Base-by-base conservation (phyloP, 2,113 vertebrate genomes). In the Engraulis encrasicolus region DNA sequence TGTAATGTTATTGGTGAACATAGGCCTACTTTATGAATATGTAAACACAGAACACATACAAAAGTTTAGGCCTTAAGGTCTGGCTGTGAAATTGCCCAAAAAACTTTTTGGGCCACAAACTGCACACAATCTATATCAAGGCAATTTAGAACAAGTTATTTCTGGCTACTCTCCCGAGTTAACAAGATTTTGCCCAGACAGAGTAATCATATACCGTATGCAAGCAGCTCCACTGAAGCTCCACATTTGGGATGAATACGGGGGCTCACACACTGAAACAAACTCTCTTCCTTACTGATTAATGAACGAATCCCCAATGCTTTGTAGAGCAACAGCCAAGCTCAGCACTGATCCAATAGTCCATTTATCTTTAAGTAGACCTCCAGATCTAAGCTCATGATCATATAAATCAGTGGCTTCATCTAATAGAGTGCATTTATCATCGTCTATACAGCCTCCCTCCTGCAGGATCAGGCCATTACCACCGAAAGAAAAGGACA, bases 171-270 rank as follows among this genome's bases (percentile, higher is more conserved):
- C 61, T 71, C 61, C 66, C 27, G 17, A 2, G 9, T 6, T 74
- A 74, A 2, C 12, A 36, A 74, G 66, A 74, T 74, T 74, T 34
- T 74, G 14, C 23, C 12, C 66, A 74, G 27, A 6, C 20, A n/a
- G 20, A 74, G 66, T 74, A 34, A 74, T 74, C 31, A 34, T 34
- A 34, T 74, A n/a, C n/a, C n/a, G n/a, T n/a, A n/a, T 74, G 11
- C n/a, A n/a, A n/a, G n/a, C n/a, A 74, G 12, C 66, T 34, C 66
- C 66, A 74, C 12, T 74, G 27, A n/a, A 74, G 66, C 66, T 74
- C 27, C 27, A 36, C 66, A 34, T 74, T 74, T 6, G 23, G 23
- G 66, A 34, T 74, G 11, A 74, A 74, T 74, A 74, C 1, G 14
- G 66, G 27, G n/a, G n/a, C n/a, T n/a, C 27, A 6, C 31, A 12